Percentiles rank a stretch among this genome's conserved stretches.
phyloP scores from a whole-genome alignment of 2,113 vertebrate species.

The Martes martes region DNA sequence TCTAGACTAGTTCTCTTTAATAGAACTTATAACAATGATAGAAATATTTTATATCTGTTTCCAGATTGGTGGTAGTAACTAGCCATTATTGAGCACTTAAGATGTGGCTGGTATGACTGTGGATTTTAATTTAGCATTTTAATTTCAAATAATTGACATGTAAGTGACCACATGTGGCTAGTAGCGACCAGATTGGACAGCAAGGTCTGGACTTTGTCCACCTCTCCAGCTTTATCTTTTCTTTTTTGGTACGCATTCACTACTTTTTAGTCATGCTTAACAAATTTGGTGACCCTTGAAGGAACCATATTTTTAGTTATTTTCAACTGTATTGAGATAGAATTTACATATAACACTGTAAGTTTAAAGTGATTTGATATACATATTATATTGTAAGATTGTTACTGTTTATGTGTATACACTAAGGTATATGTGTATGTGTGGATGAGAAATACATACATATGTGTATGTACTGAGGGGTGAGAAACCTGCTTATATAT shows the following conservation, averaged over 20 bases:
- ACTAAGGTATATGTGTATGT: background rate
- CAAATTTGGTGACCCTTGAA: background rate
- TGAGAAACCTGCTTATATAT: background rate
- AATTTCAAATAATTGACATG: background rate
- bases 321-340: background rate
- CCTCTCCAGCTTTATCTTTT: background rate
- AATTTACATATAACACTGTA: background rate
- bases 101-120: background rate
- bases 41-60: background rate
- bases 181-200: background rate
- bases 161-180: background rate
- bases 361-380: background rate
- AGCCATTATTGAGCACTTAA: background rate
- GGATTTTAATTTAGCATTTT: background rate
- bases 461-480: background rate
- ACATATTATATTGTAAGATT: background rate
- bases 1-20: background rate
- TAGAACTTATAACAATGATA: background rate
- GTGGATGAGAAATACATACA: background rate
- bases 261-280: background rate
- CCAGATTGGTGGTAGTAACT: background rate
- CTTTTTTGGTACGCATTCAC: background rate
- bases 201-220: background rate
- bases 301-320: background rate
- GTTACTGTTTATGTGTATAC: background rate